These are phyloP conservation scores for Lasioglossum zephyrum DNA, from an alignment of 2,888 invertebrate species.

Conservation along the genomic window DNA sequence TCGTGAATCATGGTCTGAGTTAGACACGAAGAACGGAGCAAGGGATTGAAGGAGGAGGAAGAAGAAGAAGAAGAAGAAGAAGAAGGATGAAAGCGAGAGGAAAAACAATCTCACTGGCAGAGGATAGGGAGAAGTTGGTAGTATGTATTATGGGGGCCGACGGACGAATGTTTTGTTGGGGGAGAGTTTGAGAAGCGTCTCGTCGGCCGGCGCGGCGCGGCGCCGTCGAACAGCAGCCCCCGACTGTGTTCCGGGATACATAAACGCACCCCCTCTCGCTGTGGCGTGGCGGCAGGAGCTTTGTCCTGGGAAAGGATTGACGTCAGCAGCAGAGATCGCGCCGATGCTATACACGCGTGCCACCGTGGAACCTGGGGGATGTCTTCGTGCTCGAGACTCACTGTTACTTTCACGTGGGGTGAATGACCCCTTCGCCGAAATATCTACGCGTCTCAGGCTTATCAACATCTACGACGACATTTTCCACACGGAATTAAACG, in stretches of 20 bases:
- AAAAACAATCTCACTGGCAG: not conserved
- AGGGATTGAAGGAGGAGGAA: not conserved
- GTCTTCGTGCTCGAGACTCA: not conserved
- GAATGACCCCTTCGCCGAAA: not conserved
- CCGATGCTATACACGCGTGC: constrained; percentile 40
- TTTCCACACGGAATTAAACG: not conserved
- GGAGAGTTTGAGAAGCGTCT: constrained; percentile 65
- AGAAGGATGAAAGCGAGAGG: not conserved
- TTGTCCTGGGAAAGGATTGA: constrained; percentile 61
- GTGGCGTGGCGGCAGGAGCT: constrained; percentile 46
- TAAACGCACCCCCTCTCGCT: constrained; percentile 54
- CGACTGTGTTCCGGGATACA: constrained; percentile 34
- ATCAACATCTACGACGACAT: not conserved
- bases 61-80: not conserved
- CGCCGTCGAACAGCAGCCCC: constrained; percentile 47
- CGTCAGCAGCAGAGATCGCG: constrained; percentile 63
- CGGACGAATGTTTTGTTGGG: constrained; percentile 49
- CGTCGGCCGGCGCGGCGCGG: constrained; percentile 48
- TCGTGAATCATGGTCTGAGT: too few species aligned
- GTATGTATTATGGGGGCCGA: constrained; percentile 44
- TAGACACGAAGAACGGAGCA: too few species aligned
- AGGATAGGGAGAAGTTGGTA: constrained; percentile 17
- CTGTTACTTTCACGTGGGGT: not conserved
- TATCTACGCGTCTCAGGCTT: not conserved
- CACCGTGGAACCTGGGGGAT: not conserved